A percentile compares a stretch with the other conserved stretches of the same genome.
These are phyloP conservation scores for Stenotaenia linearis DNA, from an alignment of 2,888 invertebrate genomes.

Conservation along the genomic window DNA sequence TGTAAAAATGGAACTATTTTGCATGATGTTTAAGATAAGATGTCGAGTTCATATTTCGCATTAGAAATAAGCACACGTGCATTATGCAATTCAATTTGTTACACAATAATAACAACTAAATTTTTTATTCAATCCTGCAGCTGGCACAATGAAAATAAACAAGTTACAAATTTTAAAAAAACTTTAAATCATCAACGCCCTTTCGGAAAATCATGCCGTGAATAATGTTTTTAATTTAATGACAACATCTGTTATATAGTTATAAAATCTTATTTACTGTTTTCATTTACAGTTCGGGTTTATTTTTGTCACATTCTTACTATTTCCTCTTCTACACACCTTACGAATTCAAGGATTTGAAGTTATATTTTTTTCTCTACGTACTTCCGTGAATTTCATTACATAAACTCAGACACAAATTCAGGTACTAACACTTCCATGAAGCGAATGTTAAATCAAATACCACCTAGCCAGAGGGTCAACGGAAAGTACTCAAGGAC, in stretches of 20 bases:
- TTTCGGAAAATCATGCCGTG: too few relatives aligned
- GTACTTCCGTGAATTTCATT: neutral
- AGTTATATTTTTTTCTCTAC: neutral
- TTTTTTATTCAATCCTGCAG: neutral
- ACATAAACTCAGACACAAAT: neutral
- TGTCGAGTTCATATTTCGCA: too few relatives aligned
- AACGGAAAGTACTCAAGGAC: neutral
- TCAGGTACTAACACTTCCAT: neutral
- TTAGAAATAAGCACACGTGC: neutral
- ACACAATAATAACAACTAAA: neutral
- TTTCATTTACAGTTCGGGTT: neutral
- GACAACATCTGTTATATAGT: too few relatives aligned
- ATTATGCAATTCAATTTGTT: neutral
- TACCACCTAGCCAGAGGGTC: constrained; percentile 2
- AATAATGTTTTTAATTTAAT: too few relatives aligned
- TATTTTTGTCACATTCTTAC: neutral
- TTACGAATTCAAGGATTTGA: neutral
- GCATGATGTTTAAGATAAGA: too few relatives aligned
- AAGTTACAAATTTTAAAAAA: neutral
- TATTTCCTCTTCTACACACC: neutral
- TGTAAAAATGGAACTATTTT: neutral
- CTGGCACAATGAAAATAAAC: neutral
- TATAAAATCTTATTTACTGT: neutral
- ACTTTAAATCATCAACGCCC: neutral
- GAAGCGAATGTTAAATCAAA: neutral